phyloP scores from a whole-genome alignment of 2,113 vertebrate genomes.

The Spizaetus ornatus region DNA sequence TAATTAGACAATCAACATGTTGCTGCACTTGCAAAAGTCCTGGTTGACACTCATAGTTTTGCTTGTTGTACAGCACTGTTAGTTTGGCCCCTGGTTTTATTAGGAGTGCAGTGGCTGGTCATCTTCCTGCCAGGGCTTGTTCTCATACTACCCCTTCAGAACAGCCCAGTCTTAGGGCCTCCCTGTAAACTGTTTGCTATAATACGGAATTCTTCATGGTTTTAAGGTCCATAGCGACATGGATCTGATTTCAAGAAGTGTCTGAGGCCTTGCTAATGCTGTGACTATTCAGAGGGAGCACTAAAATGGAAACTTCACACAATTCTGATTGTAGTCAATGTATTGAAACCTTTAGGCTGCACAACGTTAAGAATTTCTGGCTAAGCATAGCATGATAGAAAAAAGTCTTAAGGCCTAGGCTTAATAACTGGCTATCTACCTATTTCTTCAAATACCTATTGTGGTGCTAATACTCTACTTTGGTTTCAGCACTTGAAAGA shows the following conservation, averaged over 20 bases:
- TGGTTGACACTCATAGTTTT: rapidly evolving
- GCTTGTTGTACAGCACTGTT: not conserved
- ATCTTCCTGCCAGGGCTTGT: not conserved
- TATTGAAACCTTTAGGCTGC: not conserved
- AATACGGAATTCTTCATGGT: not conserved
- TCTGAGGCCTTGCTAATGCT: not conserved
- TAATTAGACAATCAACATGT: not conserved
- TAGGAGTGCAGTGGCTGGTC: not conserved
- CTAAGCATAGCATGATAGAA: not conserved
- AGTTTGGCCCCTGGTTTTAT: not conserved
- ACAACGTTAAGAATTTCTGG: not conserved
- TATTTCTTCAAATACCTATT: not conserved
- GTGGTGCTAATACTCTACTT: not conserved
- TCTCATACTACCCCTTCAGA: not conserved
- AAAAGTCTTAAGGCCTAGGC: not conserved
- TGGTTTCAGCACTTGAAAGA: not conserved
- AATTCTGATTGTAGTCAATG: not conserved
- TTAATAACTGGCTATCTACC: not conserved
- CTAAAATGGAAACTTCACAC: not conserved
- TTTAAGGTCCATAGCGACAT: not conserved
- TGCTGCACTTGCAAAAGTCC: not conserved
- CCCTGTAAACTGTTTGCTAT: not conserved
- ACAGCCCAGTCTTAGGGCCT: not conserved
- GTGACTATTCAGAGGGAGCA: not conserved
- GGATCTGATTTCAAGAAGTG: not conserved